Conservation (phyloP, 2,113 vertebrate species). For the Myotis lucifugus region DNA sequence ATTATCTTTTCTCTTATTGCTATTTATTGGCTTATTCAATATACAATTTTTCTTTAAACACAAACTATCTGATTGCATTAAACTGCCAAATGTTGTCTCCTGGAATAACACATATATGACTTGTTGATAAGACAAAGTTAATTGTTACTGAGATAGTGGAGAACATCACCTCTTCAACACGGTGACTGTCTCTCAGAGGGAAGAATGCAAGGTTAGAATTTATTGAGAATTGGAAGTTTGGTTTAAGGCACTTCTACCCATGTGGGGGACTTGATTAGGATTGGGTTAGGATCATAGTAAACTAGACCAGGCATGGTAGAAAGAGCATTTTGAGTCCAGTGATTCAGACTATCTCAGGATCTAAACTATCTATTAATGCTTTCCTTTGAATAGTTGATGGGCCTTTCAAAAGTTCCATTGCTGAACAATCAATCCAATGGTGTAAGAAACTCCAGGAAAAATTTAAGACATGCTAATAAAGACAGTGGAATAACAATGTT, state of each 20-base stretch:
- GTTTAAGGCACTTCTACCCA: background rate
- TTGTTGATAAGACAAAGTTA: background rate
- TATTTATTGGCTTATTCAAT: background rate
- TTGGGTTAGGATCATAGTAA: background rate
- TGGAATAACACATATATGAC: background rate
- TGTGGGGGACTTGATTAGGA: background rate
- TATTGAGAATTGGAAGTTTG: background rate
- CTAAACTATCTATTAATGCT: background rate
- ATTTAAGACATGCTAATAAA: background rate
- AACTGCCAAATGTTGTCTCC: background rate
- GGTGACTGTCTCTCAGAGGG: background rate
- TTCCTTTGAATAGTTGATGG: background rate
- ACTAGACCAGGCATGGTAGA: background rate
- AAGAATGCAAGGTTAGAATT: background rate
- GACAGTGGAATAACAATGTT: background rate
- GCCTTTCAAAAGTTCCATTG: background rate
- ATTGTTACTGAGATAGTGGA: too few relatives aligned
- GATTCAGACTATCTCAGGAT: background rate
- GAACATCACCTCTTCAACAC: background rate
- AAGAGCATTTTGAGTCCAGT: background rate
- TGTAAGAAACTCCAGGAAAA: background rate
- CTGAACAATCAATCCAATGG: background rate
- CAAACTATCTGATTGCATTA: background rate
- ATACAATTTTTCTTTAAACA: background rate
- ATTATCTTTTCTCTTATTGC: background rate